Percentiles rank a stretch among this genome's conserved stretches.
Evolutionary conservation across 2,113 vertebrate genomes (phyloP).

Genomic region (Thunnus maccoyii): DNA sequence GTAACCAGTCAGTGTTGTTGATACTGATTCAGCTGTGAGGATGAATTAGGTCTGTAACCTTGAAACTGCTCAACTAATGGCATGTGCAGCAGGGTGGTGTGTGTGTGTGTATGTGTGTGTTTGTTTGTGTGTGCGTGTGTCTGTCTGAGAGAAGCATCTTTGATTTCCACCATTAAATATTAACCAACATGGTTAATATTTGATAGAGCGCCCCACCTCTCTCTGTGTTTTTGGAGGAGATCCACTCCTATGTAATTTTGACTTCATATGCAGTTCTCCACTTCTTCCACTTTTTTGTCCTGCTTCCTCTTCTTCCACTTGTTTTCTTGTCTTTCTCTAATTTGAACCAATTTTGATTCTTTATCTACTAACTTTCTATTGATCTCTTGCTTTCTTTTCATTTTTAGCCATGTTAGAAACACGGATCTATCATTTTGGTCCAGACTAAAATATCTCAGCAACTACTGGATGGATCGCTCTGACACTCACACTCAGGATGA

Average conservation of each 20-base stretch:
- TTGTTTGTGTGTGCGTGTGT: slow-evolving; percentile 2
- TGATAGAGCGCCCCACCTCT: slow-evolving; percentile 47
- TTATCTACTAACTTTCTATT: not conserved
- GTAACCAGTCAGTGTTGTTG: not conserved
- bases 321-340: not conserved
- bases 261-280: not conserved
- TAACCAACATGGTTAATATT: slow-evolving; percentile 58
- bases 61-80: slow-evolving; percentile 8
- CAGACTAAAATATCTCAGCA: no score
- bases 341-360: not conserved
- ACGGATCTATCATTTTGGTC: no score
- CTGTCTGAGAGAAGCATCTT: slow-evolving; percentile 22
- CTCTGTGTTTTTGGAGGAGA: slow-evolving; percentile 16
- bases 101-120: not conserved
- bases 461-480: no score
- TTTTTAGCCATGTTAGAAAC: no score
- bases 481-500: no score
- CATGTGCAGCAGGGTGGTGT: not conserved
- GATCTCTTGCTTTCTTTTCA: no score
- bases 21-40: slow-evolving; percentile 5
- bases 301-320: not conserved
- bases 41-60: slow-evolving; percentile 32
- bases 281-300: no score
- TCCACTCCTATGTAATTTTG: not conserved
- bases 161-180: slow-evolving; percentile 69